A percentile compares a stretch with the other conserved stretches of the same genome.
These are phyloP conservation scores for Sebastes matsubarae DNA, from an alignment of 2,797 vertebrate genomes.

Conservation along the genomic window DNA sequence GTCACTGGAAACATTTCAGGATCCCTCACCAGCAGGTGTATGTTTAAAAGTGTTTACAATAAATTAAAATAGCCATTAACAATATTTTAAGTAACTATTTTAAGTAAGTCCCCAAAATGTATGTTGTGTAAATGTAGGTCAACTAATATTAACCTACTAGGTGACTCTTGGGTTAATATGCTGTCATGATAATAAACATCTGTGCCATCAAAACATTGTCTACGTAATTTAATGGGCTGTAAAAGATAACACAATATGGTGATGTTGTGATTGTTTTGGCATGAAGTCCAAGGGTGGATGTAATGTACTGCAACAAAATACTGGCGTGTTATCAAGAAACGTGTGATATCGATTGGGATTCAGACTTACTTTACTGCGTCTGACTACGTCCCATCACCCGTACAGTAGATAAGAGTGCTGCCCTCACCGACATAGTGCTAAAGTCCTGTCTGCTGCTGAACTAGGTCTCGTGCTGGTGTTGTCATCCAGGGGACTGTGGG, in stretches of 20 bases:
- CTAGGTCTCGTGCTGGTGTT: not conserved
- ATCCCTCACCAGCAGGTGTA: not conserved
- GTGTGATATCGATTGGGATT: not conserved
- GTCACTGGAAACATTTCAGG: not conserved
- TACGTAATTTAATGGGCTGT: not conserved
- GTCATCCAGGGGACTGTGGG: not conserved
- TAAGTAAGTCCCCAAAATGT: not conserved
- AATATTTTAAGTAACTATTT: not conserved
- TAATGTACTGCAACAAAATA: not conserved
- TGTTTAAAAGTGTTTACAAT: not conserved
- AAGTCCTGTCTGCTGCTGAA: constrained; percentile 14
- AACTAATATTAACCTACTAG: not conserved
- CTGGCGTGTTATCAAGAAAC: not conserved
- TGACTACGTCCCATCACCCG: not conserved
- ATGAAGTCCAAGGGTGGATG: not conserved
- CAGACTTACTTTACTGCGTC: constrained; percentile 1
- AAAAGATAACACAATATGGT: not conserved
- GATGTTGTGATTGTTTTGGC: not conserved
- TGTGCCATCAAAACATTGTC: not conserved
- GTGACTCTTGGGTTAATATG: not conserved
- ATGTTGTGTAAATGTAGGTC: not conserved
- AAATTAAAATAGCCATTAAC: not conserved
- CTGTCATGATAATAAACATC: not conserved
- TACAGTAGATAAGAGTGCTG: not conserved
- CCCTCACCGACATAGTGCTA: not conserved